Evolutionary conservation across 1,140 invertebrate genomes (phyloP).

Genomic region (Drosophila athabasca): DNA sequence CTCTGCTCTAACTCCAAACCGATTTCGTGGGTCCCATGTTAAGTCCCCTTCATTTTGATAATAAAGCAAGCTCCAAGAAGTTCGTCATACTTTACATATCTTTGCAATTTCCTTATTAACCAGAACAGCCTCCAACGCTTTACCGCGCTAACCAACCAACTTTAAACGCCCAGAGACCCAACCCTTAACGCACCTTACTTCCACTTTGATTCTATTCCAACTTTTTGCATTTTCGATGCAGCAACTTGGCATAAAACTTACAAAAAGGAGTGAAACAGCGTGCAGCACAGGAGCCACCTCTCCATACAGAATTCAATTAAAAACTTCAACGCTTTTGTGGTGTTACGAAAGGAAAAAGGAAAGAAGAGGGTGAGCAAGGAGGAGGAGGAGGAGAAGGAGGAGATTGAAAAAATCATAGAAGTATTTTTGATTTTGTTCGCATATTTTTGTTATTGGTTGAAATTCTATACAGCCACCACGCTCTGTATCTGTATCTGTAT

Average conservation of each 20-base stretch:
- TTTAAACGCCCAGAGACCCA: conserved; percentile 22
- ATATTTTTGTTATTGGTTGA: conserved; percentile 50
- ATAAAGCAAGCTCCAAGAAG: conserved; percentile 12
- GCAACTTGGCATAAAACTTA: conserved; percentile 57
- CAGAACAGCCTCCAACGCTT: background rate
- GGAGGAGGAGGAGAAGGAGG: background rate
- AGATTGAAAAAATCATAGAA: conserved; percentile 48
- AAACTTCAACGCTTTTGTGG: conserved; percentile 40
- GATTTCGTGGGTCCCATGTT: too few relatives aligned
- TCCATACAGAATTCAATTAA: conserved; percentile 61
- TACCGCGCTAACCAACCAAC: conserved; percentile 2
- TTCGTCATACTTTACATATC: conserved; percentile 5
- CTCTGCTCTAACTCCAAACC: background rate
- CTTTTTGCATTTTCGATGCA: conserved; percentile 49
- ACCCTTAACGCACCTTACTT: background rate
- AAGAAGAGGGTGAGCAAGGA: background rate
- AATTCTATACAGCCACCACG: conserved; percentile 32
- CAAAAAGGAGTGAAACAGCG: conserved; percentile 14
- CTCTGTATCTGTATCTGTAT: background rate
- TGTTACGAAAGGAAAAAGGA: conserved; percentile 2
- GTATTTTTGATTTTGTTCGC: conserved; percentile 55
- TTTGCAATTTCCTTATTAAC: conserved; percentile 48
- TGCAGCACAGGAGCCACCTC: conserved; percentile 3
- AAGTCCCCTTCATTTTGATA: conserved; percentile 1
- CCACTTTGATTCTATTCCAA: conserved; percentile 33